These are phyloP conservation scores for Chelon labrosus DNA, from an alignment of 2,797 vertebrate genomes.

Conservation along the genomic window DNA sequence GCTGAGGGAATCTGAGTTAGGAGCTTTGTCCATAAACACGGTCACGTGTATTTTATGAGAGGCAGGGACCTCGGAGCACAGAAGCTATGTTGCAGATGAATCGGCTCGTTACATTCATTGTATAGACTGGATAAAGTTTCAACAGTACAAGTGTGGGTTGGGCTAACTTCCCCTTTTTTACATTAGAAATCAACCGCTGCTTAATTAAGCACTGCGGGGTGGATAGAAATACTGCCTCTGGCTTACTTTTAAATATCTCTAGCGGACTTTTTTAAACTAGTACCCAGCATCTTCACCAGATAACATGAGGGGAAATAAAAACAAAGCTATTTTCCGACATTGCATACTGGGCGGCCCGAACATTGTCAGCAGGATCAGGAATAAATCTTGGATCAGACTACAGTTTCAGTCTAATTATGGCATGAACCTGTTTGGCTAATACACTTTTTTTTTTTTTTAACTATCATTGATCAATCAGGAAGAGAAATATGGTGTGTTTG, in stretches of 20 bases:
- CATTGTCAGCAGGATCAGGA: not conserved
- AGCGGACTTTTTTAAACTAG: too few species aligned
- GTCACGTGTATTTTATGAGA: slow-evolving; percentile 24
- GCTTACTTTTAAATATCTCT: too few species aligned
- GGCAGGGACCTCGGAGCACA: not conserved
- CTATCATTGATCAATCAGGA: too few species aligned
- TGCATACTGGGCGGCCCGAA: not conserved
- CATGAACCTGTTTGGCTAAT: too few species aligned
- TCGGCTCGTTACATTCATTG: not conserved
- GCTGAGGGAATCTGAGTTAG: slow-evolving; percentile 56
- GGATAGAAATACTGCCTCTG: too few species aligned
- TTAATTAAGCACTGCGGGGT: too few species aligned
- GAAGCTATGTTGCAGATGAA: not conserved
- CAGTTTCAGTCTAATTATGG: not conserved
- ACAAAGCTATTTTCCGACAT: not conserved
- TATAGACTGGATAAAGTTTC: not conserved
- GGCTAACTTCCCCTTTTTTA: not conserved
- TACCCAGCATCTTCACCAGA: not conserved
- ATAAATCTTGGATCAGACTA: not conserved
- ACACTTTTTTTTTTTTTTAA: too few species aligned
- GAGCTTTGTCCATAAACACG: slow-evolving; percentile 49
- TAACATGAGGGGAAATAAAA: not conserved
- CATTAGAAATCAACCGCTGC: too few species aligned
- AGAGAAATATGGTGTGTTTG: too few species aligned
- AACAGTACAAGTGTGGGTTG: not conserved